Evolutionary conservation across 2,797 vertebrate genomes (phyloP).

Genomic region (Discoglossus pictus): DNA sequence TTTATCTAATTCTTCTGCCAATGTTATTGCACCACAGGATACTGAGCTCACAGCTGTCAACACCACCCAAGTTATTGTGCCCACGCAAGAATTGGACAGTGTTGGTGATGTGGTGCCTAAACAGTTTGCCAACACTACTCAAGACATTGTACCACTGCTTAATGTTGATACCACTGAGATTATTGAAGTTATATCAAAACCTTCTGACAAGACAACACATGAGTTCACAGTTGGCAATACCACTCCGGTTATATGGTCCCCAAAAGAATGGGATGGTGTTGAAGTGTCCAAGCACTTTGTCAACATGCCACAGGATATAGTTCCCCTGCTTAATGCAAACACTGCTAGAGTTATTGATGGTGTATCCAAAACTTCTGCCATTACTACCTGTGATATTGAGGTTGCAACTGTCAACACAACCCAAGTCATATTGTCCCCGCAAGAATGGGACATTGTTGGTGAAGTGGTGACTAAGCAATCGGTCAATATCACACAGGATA

Average conservation of each 20-base stretch:
- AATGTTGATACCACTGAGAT: not conserved
- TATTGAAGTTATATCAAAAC: not conserved
- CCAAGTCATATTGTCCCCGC: not conserved
- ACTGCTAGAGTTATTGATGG: not conserved
- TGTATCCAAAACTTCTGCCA: not conserved
- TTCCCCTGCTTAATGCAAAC: not conserved
- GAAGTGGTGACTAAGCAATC: not conserved
- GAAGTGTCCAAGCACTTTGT: not conserved
- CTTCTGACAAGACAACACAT: not conserved
- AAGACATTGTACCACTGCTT: not conserved
- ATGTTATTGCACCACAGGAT: too few relatives aligned
- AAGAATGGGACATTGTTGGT: slow-evolving; percentile 9
- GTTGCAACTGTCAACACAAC: not conserved
- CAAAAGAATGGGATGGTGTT: slow-evolving; percentile 1
- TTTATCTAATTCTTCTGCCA: too few relatives aligned
- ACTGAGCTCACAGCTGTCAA: too few relatives aligned
- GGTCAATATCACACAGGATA: not conserved
- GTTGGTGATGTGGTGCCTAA: too few relatives aligned
- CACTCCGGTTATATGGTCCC: not conserved
- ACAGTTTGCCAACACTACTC: not conserved
- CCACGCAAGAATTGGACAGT: too few relatives aligned
- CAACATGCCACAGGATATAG: not conserved
- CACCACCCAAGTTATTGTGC: not conserved
- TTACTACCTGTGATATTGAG: not conserved
- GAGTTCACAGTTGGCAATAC: not conserved